A percentile compares a stretch with the other conserved stretches of the same genome.
These are phyloP conservation scores for Odontamblyopus lacepedii DNA, from an alignment of 2,797 vertebrate species.

Conservation along the genomic window DNA sequence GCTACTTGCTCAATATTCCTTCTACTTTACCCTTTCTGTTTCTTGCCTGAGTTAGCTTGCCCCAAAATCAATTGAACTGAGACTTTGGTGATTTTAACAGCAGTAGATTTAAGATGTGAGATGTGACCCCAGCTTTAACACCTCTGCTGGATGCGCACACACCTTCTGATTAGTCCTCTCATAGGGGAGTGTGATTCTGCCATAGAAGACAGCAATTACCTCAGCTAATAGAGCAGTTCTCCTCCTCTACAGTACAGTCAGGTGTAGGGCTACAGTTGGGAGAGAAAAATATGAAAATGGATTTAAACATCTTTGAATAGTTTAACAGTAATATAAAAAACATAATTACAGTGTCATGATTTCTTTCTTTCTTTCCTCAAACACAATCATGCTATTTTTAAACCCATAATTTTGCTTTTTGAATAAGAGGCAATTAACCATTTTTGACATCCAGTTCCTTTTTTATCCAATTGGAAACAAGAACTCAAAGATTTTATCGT, in stretches of 20 bases:
- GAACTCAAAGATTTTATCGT: not conserved
- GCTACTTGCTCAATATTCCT: conserved; percentile 7
- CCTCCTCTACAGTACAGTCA: conserved; percentile 8
- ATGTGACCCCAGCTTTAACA: conserved; percentile 52
- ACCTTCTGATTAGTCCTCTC: conserved; percentile 64
- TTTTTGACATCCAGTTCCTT: not conserved
- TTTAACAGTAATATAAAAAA: not conserved
- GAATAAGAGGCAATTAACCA: not conserved
- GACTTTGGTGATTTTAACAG: conserved; percentile 24
- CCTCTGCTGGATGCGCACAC: conserved; percentile 41
- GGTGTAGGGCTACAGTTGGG: conserved; percentile 1
- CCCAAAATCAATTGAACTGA: conserved; percentile 19
- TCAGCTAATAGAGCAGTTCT: conserved; percentile 54
- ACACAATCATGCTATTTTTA: not conserved
- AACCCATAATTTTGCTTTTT: not conserved
- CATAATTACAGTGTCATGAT: not conserved
- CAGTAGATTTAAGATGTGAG: conserved; percentile 16
- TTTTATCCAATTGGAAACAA: not conserved
- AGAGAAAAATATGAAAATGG: not conserved
- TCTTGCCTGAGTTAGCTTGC: conserved; percentile 7
- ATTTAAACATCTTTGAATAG: not conserved
- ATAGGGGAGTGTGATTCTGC: conserved; percentile 28
- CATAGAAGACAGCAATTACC: conserved; percentile 59
- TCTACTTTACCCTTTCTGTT: conserved; percentile 9
- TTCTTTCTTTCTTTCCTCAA: not conserved